Conservation (phyloP, 2,113 vertebrate genomes). For the Piprites chloris region DNA sequence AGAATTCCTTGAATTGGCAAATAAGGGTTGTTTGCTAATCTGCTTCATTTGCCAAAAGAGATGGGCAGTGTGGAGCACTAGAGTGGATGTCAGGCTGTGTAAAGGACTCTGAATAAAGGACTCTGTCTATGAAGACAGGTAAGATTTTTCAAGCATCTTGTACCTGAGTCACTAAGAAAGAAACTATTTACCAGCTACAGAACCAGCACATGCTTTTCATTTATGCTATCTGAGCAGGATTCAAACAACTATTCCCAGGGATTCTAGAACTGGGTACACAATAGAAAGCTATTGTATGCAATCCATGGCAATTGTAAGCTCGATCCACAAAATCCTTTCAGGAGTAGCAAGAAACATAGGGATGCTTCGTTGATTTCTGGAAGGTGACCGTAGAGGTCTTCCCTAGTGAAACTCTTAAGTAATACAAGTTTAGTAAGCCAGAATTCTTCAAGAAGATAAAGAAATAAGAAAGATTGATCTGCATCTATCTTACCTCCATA, state of each 20-base stretch:
- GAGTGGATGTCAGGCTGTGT: neutral
- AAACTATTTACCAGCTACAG: neutral
- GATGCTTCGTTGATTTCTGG: neutral
- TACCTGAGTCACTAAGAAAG: neutral
- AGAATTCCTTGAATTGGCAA: neutral
- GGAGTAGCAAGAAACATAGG: neutral
- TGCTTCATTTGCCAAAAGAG: neutral
- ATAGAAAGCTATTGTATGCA: neutral
- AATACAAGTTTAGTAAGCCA: neutral
- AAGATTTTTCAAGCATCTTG: neutral
- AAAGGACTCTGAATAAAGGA: neutral
- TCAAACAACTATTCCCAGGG: neutral
- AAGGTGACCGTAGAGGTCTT: neutral
- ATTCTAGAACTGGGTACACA: neutral
- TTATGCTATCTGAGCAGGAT: neutral
- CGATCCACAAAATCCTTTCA: neutral
- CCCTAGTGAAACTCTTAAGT: neutral
- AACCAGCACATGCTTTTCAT: neutral
- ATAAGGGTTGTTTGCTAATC: neutral
- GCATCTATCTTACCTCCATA: neutral
- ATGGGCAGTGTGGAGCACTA: neutral
- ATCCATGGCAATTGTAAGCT: neutral
- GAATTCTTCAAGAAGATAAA: neutral
- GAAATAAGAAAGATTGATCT: neutral
- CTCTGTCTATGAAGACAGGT: neutral